Base-by-base conservation (phyloP, 2,888 invertebrate genomes). In the Dastarcus helophoroides region DNA sequence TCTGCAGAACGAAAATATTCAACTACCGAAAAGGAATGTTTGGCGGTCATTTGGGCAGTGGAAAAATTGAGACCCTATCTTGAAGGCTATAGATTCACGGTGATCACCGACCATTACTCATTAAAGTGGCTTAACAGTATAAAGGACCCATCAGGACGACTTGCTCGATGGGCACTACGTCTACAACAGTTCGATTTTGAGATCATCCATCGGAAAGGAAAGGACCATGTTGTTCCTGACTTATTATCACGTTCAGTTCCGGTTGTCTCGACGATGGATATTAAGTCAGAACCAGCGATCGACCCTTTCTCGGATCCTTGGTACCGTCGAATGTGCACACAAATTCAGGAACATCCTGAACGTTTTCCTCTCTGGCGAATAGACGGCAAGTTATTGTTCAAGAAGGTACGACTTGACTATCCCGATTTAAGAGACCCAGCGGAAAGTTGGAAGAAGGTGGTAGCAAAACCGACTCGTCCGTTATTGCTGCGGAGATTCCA, bases 41-140 rank as follows among this genome's bases (percentile, higher is more conserved):
- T 33, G 11, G 33, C 30, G 19, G 40, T 44, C 3, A 38, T 41
- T n/a, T 43, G 38, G 32, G 32, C 31, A 5, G 33, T 43, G n/a
- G 38, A 42, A 26, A 43, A 39, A 30, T 30, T 44, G 3, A 16
- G 41, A 25, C 35, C 26, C 7, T 46, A 43, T 30, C 14, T 47
- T 7, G 44, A 47, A 16, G 42, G 41, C 8, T 13, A 19, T 3
- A 4, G 29, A 11, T 42, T 41, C 22, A 23, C 24, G 6, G 42
- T 44, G 2, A 36, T 42, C n/a, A 45, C 40, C 11, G 43, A 44
- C 26, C 43, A 43, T 28, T 29, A 32, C 16, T 23, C 37, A 4
- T 15, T 42, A 10, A 26, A 29, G 9, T 45, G 37, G 40, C 26
- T 43, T 9, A 23, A 35, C 22, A 23, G 25, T 22, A 17, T 39